Evolutionary conservation across 2,113 vertebrate genomes (phyloP), one percentile per base, ranked within the genome.

Genomic region (Zosterops borbonicus): DNA sequence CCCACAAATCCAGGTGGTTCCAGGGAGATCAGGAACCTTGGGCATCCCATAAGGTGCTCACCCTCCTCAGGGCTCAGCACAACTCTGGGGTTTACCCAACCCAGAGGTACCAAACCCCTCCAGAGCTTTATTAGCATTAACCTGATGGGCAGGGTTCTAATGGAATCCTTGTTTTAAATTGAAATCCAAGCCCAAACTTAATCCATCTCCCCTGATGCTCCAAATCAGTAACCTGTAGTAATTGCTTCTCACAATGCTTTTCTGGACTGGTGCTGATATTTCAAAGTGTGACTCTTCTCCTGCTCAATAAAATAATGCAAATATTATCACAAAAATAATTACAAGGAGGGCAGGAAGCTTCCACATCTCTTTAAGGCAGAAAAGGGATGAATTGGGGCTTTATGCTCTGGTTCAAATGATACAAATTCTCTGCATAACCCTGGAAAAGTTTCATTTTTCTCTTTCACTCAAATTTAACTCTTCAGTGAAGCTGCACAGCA

Each of bases 191-290:
- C 18, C 24, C 41, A 80, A 71, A 62, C 28, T 64, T 41, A 62
- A 78, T 71, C 27, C 53, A 9, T 56, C 44, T 95, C 81, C 62
- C 87, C 52, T 23, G 69, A 71, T 87, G 80, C 93, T 94, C 89
- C 89, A 52, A 62, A 83, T 89, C 85, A 69, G 82, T 67, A 63
- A 75, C 44, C 58, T 50, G 11, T 85, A 80, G 87, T 65, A 89
- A 83, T 83, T 95, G 69, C n/a, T 53, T 67, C 90, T 95, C 81
- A 27, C 31, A 60, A 80, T 33, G 56, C 21, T 39, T 83, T 75
- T 71, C 87, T 90, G 86, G 65, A 3, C 52, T 76, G 59, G 67
- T 35, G 69, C 49, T 93, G 95, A 4, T 77, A 65, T 89, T 95
- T 94, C 74, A 22, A 46, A 89, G n/a, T 23, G 50, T 8, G 50